Evolutionary conservation across 2,797 vertebrate species (phyloP).

Genomic region (Amazona finschi): DNA sequence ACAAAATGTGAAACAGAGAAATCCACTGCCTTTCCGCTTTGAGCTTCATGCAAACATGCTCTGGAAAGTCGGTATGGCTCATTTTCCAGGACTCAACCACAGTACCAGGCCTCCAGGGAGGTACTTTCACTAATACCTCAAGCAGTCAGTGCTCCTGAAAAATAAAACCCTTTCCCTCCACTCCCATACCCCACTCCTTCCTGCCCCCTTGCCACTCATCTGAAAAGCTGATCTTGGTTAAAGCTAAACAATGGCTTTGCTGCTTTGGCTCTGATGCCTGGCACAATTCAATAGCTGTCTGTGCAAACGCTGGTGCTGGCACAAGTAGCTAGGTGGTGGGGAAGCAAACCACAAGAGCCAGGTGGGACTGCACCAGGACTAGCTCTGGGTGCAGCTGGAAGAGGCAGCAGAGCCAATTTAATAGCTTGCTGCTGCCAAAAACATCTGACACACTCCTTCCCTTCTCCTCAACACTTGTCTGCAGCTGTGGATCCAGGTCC

Average conservation of each 20-base stretch:
- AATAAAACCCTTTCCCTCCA: neutral
- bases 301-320: neutral
- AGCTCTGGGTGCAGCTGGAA: neutral
- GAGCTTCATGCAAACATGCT: conserved; percentile 21
- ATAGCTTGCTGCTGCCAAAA: conserved; percentile 15
- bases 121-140: conserved; percentile 8
- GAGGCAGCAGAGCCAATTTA: neutral
- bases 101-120: conserved; percentile 18
- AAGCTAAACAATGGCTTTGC: neutral
- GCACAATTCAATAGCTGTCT: neutral
- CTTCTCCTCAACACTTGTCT: neutral
- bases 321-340: neutral
- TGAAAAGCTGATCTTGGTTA: neutral
- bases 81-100: conserved; percentile 38
- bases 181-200: neutral
- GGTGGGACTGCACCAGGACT: neutral
- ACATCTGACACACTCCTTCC: neutral
- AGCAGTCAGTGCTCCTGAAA: neutral
- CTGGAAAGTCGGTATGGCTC: neutral
- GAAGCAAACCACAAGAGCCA: neutral
- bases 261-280: neutral
- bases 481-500: neutral
- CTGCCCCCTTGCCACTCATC: neutral
- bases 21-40: neutral
- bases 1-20: conserved; percentile 16